Base-by-base conservation (phyloP, 2,888 invertebrate genomes). In the Phrixothrix hirtus region DNA sequence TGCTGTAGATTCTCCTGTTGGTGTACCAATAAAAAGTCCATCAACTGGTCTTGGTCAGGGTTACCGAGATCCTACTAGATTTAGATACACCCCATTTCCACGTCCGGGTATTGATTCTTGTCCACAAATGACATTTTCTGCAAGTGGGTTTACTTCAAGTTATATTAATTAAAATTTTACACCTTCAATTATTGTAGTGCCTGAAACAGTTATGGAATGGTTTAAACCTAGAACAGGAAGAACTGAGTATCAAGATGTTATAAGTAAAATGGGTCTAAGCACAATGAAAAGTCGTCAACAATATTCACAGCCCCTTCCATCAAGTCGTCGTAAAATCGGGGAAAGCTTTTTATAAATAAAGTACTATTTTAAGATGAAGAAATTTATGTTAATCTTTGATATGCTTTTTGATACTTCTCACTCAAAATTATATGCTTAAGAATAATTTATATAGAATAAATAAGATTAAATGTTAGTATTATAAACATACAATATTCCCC, bases 11-110 rank as follows among this genome's bases (percentile, higher is more conserved):
- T 83, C 84, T 0, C 78, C 74, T 1, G 80, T 82, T 0, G 81
- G 82, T 0, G 77, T 82, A 13, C 83, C 84, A 0, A 79, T 83
- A 63, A 80, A 81, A 51, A 77, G 79, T 38, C 78, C 80, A 45
- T 74, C 78, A 0, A 75, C 81, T 0, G 82, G 83, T n/a, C 68
- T 83, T 17, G 77, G 80, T 6, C 71, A 79, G 1, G 83, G 82
- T 26, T 85, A 84, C 67, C 80, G 82, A 48, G 86, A 86, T 64
- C 85, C 84, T 0, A 82, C 81, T 0, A 77, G 78, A 61, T 86
- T 86, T 70, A 72, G 79, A 57, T 77, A 77, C 29, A 78, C 80
- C 0, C 80, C 83, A 0, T 76, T 79, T 0, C 77, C 78, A 3
- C 75, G 81, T 29, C 83, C 84, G 0, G 77, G 77, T 0, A 81